phyloP scores from a whole-genome alignment of 1,140 invertebrate genomes.

The Diorhabda carinulata region DNA sequence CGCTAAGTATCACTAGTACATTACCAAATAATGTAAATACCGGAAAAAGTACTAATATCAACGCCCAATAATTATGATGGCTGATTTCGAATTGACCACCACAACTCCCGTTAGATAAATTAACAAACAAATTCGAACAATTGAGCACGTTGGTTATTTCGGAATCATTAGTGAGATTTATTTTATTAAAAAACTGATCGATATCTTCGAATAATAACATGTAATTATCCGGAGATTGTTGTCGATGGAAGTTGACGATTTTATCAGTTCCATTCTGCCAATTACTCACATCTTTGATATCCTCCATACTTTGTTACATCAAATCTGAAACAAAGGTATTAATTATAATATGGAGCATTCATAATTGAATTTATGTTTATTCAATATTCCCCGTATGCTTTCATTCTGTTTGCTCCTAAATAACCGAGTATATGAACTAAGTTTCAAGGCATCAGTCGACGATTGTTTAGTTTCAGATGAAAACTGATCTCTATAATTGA shows the following conservation, averaged over 20 bases:
- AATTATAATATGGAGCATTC: background rate
- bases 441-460: too few relatives aligned
- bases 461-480: too few relatives aligned
- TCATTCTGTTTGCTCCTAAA: too few relatives aligned
- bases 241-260: slow-evolving; percentile 26
- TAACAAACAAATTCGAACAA: slow-evolving; percentile 31
- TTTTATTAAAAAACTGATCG: slow-evolving; percentile 43
- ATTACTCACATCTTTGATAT: slow-evolving; percentile 17
- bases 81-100: slow-evolving; percentile 7
- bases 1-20: slow-evolving; percentile 92
- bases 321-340: slow-evolving; percentile 18
- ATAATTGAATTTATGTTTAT: too few relatives aligned
- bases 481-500: too few relatives aligned
- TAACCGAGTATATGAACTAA: too few relatives aligned
- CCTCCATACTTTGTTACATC: slow-evolving; percentile 22
- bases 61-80: slow-evolving; percentile 44
- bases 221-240: slow-evolving; percentile 36
- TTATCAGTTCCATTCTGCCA: slow-evolving; percentile 31
- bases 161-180: slow-evolving; percentile 34
- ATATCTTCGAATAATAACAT: slow-evolving; percentile 43
- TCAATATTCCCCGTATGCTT: too few relatives aligned
- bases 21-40: slow-evolving; percentile 95
- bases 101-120: slow-evolving; percentile 36
- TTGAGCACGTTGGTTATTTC: slow-evolving; percentile 30
- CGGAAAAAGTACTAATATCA: slow-evolving; percentile 80